Evolutionary conservation across 1,140 invertebrate genomes (phyloP).

Genomic region (Riptortus pedestris): DNA sequence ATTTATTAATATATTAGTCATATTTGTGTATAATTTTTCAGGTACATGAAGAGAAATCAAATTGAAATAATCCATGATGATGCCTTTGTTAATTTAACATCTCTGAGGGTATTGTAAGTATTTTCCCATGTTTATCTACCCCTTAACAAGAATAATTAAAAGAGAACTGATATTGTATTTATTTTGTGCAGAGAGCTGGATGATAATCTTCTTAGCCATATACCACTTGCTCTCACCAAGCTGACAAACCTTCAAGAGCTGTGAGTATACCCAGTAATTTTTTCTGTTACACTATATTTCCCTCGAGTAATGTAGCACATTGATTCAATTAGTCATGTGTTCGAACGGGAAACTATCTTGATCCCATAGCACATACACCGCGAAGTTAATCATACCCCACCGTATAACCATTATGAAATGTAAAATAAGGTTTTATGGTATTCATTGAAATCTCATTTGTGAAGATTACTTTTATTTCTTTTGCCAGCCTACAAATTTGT

Average conservation of each 20-base stretch:
- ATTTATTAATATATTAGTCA: too few species aligned
- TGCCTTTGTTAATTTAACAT: conserved; percentile 52
- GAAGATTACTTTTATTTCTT: too few species aligned
- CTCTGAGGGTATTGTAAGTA: conserved; percentile 61
- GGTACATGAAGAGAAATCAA: conserved; percentile 56
- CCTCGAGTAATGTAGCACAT: neutral
- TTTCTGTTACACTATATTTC: too few species aligned
- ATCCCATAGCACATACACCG: too few species aligned
- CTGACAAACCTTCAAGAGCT: conserved; percentile 55
- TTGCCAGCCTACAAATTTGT: too few species aligned
- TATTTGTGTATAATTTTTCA: too few species aligned
- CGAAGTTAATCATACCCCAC: too few species aligned
- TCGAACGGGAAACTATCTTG: neutral
- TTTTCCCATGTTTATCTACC: neutral
- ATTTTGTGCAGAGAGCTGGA: conserved; percentile 64
- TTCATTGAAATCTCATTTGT: too few species aligned
- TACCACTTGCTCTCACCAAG: conserved; percentile 52
- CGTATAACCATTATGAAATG: too few species aligned
- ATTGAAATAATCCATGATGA: conserved; percentile 50
- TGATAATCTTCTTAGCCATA: conserved; percentile 55
- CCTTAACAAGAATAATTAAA: too few species aligned
- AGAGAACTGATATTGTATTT: too few species aligned
- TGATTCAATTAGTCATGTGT: neutral
- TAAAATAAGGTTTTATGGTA: too few species aligned
- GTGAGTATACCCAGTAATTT: conserved; percentile 48